Base-by-base conservation (phyloP, 2,888 invertebrate genomes). In the Lymantria monacha region DNA sequence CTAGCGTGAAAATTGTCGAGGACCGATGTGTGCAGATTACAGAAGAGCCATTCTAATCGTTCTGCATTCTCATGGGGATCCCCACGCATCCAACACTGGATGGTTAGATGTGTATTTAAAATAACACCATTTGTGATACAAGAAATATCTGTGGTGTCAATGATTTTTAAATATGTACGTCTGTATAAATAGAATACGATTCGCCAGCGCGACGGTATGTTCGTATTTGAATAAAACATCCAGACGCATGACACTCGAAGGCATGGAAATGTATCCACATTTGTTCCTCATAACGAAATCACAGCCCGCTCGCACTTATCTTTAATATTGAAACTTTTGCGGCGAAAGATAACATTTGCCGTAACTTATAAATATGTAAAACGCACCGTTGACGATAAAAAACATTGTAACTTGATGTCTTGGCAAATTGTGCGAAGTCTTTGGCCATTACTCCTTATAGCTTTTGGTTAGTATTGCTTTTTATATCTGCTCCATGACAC, bases 361-460 rank as follows among this genome's bases (percentile, higher is more conserved):
- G 41, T 49, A 44, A 44, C 65, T 65, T 65, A 65, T 65, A 65
- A 61, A 65, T 65, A 65, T 65, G 65, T 63, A 65, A 65, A 65
- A 53, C 56, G 53, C 58, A 55, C 55, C 50, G 54, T 61, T 47
- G 8, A 46, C 65, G 47, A 63, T 66, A 61, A 66, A 65, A 61
- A 59, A 57, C 51, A 57, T 57, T 56, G 54, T 61, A 59, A 63
- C 54, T 66, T 48, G 59, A 63, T 63, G 63, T 66, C 45, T 44
- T 54, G 48, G 61, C 59, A 61, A 65, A 66, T 65, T 57, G 63
- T 61, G 46, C 53, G 47, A 55, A 63, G 61, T 66, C 59, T 57
- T 49, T 41, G 38, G 43, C 22, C 51, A 51, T 61, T 66, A 63
- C 58, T 63, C 54, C 59, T 66, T 63, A 61, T 61, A 53, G 51